These are phyloP conservation scores for Agelaius phoeniceus DNA, from an alignment of 2,113 vertebrate genomes.

Conservation along the genomic window DNA sequence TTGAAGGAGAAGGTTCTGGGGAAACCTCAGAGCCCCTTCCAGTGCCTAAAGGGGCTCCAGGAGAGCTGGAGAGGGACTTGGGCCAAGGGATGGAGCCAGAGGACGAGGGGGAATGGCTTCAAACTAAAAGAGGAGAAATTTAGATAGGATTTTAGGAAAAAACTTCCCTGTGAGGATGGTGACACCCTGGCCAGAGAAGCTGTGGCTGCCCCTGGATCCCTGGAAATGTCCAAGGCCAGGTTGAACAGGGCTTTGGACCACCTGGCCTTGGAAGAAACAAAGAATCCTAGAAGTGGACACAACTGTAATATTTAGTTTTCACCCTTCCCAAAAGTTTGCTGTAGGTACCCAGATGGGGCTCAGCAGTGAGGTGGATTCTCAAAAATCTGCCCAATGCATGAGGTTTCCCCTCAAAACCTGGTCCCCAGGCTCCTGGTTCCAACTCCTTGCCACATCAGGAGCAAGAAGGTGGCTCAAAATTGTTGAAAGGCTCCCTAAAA, in stretches of 20 bases:
- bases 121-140: background rate
- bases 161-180: background rate
- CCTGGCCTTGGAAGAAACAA: background rate
- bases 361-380: background rate
- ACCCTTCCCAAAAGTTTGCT: background rate
- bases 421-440: background rate
- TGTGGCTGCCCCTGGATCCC: background rate
- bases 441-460: background rate
- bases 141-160: background rate
- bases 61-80: background rate
- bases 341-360: background rate
- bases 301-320: rapidly evolving
- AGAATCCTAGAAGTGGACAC: background rate
- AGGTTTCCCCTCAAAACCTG: background rate
- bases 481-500: background rate
- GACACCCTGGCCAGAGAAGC: background rate
- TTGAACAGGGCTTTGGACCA: background rate
- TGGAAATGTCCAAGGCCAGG: background rate
- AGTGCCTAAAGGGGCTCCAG: background rate
- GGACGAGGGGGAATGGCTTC: too few relatives aligned
- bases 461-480: background rate
- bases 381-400: background rate
- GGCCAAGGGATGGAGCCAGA: background rate
- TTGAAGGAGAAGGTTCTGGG: background rate
- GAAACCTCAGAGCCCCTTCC: background rate